Conservation (phyloP, 2,888 invertebrate genomes). For the Cinara cedri region DNA sequence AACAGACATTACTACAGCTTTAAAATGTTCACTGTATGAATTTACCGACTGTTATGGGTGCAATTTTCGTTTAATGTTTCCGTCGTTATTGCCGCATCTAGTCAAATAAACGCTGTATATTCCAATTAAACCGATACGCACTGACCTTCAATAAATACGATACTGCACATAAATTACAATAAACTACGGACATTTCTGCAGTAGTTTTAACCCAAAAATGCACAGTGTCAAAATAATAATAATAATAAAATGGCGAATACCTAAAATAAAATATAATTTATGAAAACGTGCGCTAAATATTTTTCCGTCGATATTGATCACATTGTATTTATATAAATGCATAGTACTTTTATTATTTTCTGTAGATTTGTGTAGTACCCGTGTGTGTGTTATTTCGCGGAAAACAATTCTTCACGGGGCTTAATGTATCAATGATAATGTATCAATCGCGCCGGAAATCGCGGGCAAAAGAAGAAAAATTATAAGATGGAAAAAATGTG, state of each 20-base stretch:
- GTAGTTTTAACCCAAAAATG: slow-evolving; percentile 17
- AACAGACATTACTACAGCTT: slow-evolving; percentile 42
- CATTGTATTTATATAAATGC: too few species aligned
- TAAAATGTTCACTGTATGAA: slow-evolving; percentile 34
- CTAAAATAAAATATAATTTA: too few species aligned
- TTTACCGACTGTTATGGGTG: slow-evolving; percentile 42
- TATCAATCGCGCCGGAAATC: too few species aligned
- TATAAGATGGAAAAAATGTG: too few species aligned
- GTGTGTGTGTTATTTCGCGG: too few species aligned
- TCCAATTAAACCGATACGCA: slow-evolving; percentile 41
- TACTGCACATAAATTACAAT: slow-evolving; percentile 27
- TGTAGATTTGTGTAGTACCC: too few species aligned
- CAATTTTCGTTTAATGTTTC: slow-evolving; percentile 47
- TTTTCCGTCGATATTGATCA: too few species aligned
- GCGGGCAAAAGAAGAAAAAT: too few species aligned
- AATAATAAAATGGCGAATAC: background rate
- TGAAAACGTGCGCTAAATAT: too few species aligned
- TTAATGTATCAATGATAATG: too few species aligned
- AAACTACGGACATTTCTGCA: background rate
- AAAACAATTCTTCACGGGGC: too few species aligned
- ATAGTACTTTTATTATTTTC: too few species aligned
- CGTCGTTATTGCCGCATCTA: slow-evolving; percentile 44
- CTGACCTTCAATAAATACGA: slow-evolving; percentile 31
- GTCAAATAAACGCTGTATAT: slow-evolving; percentile 38
- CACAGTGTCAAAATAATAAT: background rate